These are phyloP conservation scores for Lasaia peninsularis DNA, from an alignment of 1,140 invertebrate species.

Conservation along the genomic window DNA sequence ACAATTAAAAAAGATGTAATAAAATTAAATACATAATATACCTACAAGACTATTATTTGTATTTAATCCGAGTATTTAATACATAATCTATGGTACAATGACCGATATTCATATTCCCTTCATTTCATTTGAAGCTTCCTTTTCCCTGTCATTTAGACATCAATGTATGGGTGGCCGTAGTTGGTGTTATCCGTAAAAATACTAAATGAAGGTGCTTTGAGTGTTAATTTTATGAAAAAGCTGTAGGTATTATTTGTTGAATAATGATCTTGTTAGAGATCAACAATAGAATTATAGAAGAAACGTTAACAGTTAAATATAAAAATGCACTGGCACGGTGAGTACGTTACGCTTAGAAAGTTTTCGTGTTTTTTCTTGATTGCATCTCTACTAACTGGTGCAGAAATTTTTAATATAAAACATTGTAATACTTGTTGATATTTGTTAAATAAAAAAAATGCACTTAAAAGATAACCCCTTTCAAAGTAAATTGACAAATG, in stretches of 20 bases:
- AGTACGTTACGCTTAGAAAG: constrained; percentile 80
- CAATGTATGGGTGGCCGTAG: constrained; percentile 67
- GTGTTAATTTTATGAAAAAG: constrained; percentile 75
- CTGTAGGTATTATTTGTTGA: constrained; percentile 75
- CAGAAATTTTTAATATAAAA: constrained; percentile 27
- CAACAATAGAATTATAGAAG: constrained; percentile 98
- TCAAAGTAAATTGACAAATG: constrained; percentile 55
- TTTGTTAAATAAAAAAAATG: neutral
- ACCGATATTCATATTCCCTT: constrained; percentile 38
- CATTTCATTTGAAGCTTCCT: constrained; percentile 62
- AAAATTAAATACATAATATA: no score
- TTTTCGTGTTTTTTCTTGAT: constrained; percentile 54
- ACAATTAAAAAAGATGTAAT: neutral
- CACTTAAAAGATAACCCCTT: constrained; percentile 29
- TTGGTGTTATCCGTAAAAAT: constrained; percentile 66
- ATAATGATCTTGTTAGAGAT: constrained; percentile 99
- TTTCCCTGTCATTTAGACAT: constrained; percentile 65
- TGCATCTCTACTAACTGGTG: constrained; percentile 39
- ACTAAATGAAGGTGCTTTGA: constrained; percentile 76
- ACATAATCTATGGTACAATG: constrained; percentile 42
- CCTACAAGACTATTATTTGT: neutral
- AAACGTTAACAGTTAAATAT: constrained; percentile 95
- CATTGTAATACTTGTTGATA: neutral
- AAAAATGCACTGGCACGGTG: constrained; percentile 96
- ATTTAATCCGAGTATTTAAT: neutral